Conservation (phyloP, 37 sponge, comb jelly and placozoan genomes). For the Axinella damicornis region DNA sequence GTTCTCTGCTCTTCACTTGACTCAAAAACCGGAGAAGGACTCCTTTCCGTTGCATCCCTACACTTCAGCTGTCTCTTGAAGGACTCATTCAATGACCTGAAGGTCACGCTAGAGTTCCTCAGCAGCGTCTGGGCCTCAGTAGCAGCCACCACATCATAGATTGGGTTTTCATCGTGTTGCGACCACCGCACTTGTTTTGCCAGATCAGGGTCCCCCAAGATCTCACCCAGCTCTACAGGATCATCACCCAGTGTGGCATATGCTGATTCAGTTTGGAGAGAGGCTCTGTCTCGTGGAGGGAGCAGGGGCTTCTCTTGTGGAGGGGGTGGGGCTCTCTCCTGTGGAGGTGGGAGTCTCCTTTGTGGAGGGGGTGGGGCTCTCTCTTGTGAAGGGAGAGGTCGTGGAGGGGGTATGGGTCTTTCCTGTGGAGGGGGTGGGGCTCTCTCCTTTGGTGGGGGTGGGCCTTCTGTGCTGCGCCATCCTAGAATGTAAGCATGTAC, state of each 20-base stretch:
- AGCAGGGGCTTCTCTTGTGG: not conserved
- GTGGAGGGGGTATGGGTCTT: not conserved
- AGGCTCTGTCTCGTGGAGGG: not conserved
- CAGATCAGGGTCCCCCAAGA: conserved; percentile 21
- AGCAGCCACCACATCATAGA: conserved; percentile 51
- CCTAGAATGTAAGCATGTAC: no score
- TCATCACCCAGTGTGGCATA: not conserved
- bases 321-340: not conserved
- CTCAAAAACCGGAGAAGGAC: no score
- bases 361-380: not conserved
- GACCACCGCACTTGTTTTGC: conserved; percentile 22
- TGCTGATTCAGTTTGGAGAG: not conserved
- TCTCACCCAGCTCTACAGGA: conserved; percentile 32
- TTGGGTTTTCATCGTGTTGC: conserved; percentile 39
- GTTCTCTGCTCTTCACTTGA: no score
- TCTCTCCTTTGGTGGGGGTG: no score
- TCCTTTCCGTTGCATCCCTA: no score
- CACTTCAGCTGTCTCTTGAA: not conserved
- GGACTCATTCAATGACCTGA: not conserved
- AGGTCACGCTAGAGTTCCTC: conserved; percentile 46
- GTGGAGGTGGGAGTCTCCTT: not conserved
- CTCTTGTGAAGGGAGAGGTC: not conserved
- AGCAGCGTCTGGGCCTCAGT: conserved; percentile 28
- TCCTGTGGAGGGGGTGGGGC: no score
- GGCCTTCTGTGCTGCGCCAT: no score